phyloP scores from a whole-genome alignment of 2,888 invertebrate species.

The Molorchus minor region DNA sequence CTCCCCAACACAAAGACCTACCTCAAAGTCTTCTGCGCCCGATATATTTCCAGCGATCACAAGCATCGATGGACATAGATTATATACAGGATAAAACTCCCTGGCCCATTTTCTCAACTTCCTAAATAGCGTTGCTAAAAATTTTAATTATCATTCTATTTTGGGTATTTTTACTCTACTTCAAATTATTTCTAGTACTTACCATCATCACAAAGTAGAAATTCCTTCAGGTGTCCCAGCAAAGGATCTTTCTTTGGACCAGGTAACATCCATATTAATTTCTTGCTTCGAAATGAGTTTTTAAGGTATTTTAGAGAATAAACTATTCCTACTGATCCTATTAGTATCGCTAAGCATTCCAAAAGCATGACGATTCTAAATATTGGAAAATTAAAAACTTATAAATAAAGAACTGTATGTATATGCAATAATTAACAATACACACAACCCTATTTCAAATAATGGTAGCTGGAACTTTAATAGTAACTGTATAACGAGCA shows the following conservation, averaged over 20 bases:
- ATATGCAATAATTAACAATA: no score
- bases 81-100: slow-evolving; percentile 30
- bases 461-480: no score
- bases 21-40: slow-evolving; percentile 35
- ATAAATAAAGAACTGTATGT: no score
- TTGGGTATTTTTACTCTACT: background rate
- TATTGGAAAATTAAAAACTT: no score
- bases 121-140: slow-evolving; percentile 28
- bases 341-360: no score
- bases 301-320: background rate
- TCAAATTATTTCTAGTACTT: background rate
- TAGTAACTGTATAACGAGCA: no score
- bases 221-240: background rate
- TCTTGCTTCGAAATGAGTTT: slow-evolving; percentile 1
- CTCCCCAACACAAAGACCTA: background rate
- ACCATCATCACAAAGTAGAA: slow-evolving; percentile 3
- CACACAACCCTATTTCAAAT: no score
- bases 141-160: background rate
- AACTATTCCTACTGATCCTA: background rate
- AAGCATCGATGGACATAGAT: slow-evolving; percentile 4
- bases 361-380: no score
- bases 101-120: slow-evolving; percentile 25
- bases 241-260: background rate
- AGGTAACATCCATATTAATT: background rate
- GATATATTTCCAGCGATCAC: slow-evolving; percentile 23